Percentiles rank a stretch among this genome's conserved stretches.
These are phyloP conservation scores for Reticulitermes lucifugus DNA, from an alignment of 2,888 invertebrate species.

Conservation along the genomic window DNA sequence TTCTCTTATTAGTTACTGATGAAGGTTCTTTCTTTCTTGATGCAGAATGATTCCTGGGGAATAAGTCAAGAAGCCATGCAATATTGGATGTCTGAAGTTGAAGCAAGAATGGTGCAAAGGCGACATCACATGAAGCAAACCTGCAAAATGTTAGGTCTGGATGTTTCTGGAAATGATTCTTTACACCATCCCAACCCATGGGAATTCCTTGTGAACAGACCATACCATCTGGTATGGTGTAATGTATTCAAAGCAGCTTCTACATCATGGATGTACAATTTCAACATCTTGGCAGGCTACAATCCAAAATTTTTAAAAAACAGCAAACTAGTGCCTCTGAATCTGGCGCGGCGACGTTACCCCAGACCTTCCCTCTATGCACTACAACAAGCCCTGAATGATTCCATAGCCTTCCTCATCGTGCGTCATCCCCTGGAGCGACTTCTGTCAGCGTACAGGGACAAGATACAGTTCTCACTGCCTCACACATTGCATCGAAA, in stretches of 20 bases:
- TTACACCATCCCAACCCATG: conserved; percentile 78
- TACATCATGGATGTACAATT: conserved; percentile 94
- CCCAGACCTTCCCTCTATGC: conserved; percentile 80
- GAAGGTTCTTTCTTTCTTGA: too few relatives aligned
- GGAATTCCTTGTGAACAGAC: conserved; percentile 86
- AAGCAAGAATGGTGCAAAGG: conserved; percentile 71
- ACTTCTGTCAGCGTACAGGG: conserved; percentile 84
- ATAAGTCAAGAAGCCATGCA: conserved; percentile 37
- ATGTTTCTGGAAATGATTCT: conserved; percentile 65
- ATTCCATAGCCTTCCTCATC: conserved; percentile 84
- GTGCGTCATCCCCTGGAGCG: conserved; percentile 85
- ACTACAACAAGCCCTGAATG: conserved; percentile 70
- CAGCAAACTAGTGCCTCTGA: conserved; percentile 78
- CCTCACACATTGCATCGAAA: conserved; percentile 86
- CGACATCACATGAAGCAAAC: conserved; percentile 70
- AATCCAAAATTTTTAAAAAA: conserved; percentile 80
- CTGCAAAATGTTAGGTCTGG: conserved; percentile 73
- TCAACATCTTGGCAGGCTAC: conserved; percentile 87
- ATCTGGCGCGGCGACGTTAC: conserved; percentile 82
- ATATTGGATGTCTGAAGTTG: conserved; percentile 60
- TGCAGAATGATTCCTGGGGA: conserved; percentile 32
- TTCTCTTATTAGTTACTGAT: too few relatives aligned
- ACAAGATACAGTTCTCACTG: conserved; percentile 85
- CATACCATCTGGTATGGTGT: conserved; percentile 79
- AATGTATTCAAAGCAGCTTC: conserved; percentile 85